These are phyloP conservation scores for Diogma glabrata DNA, from an alignment of 2,888 invertebrate genomes.

Conservation along the genomic window DNA sequence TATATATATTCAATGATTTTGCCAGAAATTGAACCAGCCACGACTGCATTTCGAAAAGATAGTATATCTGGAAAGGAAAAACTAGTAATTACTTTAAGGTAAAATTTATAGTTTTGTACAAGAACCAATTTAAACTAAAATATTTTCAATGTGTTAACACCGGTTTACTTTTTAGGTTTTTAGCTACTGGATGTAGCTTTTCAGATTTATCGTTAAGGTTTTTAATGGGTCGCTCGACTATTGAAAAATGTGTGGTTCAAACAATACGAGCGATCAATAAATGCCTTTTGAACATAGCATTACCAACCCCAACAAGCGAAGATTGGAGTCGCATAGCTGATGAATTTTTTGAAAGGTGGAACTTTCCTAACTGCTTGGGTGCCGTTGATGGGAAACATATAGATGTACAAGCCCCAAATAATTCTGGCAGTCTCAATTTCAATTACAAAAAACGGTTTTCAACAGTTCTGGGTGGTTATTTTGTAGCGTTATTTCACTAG, in stretches of 20 bases:
- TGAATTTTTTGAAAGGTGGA: not conserved
- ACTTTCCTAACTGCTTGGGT: conserved; percentile 3
- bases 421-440: not conserved
- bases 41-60: not conserved
- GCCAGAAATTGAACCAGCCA: not conserved
- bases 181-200: not conserved
- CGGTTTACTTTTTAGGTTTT: not conserved
- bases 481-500: too few relatives aligned
- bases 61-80: not conserved
- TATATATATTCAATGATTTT: not conserved
- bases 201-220: not conserved
- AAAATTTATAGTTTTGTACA: not conserved
- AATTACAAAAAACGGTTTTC: not conserved
- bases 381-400: conserved; percentile 1
- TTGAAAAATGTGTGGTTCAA: not conserved
- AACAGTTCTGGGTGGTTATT: too few relatives aligned
- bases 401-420: not conserved
- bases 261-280: not conserved
- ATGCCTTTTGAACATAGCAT: not conserved
- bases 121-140: too few relatives aligned
- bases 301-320: not conserved
- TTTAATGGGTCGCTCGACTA: not conserved
- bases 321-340: not conserved
- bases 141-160: too few relatives aligned
- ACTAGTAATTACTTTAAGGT: not conserved